phyloP scores from a whole-genome alignment of 2,113 vertebrate species.

The Murina feae region DNA sequence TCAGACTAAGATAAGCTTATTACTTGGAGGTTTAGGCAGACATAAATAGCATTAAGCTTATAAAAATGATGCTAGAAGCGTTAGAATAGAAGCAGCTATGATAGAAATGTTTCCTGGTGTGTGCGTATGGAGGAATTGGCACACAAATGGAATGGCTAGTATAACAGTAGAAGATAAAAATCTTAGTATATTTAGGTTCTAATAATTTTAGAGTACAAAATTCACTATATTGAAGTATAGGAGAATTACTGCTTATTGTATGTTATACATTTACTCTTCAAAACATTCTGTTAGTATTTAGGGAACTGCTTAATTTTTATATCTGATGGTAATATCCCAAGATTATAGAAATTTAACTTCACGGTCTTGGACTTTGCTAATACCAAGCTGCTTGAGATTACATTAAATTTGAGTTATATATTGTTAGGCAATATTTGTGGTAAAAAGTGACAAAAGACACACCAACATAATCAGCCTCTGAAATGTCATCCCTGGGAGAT shows the following conservation, averaged over 20 bases:
- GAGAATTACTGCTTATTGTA: neutral
- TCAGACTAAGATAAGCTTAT: neutral
- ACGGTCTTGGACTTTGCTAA: neutral
- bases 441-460: neutral
- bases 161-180: neutral
- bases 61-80: neutral
- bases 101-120: neutral
- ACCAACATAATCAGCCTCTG: neutral
- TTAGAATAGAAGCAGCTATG: neutral
- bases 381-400: neutral
- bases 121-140: neutral
- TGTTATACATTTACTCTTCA: neutral
- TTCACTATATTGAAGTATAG: neutral
- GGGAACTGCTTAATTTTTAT: constrained; percentile 29
- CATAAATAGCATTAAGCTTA: neutral
- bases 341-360: neutral
- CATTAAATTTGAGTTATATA: neutral
- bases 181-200: neutral
- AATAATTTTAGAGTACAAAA: neutral
- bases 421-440: neutral
- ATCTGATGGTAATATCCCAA: neutral
- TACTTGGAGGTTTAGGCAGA: neutral
- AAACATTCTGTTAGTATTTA: neutral
- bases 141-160: neutral
- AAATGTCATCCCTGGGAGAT: neutral